A percentile compares a stretch with the other conserved stretches of the same genome.
phyloP scores from a whole-genome alignment of 2,113 vertebrate species.

The Sminthopsis crassicaudata region DNA sequence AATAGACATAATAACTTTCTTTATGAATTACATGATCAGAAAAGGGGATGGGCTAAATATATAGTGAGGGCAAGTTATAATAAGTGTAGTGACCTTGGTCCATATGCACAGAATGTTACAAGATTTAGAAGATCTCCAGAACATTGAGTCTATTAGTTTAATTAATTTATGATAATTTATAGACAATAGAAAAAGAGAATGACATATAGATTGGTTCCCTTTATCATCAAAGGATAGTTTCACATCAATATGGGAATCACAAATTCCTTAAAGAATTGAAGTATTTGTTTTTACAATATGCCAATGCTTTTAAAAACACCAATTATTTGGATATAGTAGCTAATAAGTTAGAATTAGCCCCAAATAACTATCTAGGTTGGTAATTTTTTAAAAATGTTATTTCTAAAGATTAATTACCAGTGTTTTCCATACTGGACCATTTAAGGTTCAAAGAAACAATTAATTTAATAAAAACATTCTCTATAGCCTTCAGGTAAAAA shows the following conservation, averaged over 20 bases:
- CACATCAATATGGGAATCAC: background rate
- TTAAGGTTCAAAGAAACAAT: background rate
- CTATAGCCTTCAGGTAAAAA: background rate
- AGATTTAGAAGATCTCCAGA: background rate
- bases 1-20: background rate
- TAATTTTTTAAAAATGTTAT: background rate
- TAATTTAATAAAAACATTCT: background rate
- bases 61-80: background rate
- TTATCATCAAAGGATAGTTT: background rate
- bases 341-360: background rate
- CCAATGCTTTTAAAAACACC: background rate
- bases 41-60: background rate
- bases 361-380: background rate
- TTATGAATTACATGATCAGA: background rate
- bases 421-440: background rate
- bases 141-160: background rate
- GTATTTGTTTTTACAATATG: background rate
- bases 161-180: background rate
- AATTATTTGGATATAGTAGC: background rate
- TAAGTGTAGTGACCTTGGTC: background rate
- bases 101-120: background rate
- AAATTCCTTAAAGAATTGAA: background rate
- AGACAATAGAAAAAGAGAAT: background rate
- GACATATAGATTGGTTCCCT: background rate
- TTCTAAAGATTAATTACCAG: background rate